Percentiles rank a stretch among this genome's conserved stretches.
Evolutionary conservation across 1,140 invertebrate species (phyloP).

Genomic region (Bombus sylvicola): DNA sequence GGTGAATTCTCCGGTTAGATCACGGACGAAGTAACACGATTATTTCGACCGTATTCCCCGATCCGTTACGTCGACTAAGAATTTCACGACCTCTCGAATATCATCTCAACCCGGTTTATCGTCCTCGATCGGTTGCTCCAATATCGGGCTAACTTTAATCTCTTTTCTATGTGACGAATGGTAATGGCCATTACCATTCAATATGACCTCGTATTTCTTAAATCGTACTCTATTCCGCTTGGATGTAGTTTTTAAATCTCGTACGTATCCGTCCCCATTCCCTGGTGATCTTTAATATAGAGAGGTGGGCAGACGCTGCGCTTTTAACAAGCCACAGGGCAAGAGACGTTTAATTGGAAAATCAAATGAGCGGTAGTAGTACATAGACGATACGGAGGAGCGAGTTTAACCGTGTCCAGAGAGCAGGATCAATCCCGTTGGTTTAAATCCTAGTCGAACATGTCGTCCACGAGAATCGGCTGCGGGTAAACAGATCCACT

Average conservation of each 20-base stretch:
- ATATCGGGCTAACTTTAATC: conserved; percentile 31
- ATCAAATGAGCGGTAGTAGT: conserved; percentile 26
- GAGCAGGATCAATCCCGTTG: conserved; percentile 9
- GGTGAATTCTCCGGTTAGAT: conserved; percentile 23
- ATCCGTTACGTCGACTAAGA: conserved; percentile 9
- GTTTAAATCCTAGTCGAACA: conserved; percentile 45
- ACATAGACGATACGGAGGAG: not conserved
- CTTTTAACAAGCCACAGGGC: not conserved
- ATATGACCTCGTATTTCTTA: no score
- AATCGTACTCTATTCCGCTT: no score
- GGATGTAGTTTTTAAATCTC: no score
- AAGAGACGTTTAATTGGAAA: conserved; percentile 33
- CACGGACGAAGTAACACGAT: conserved; percentile 39
- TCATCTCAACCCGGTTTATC: not conserved
- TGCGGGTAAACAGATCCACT: conserved; percentile 46
- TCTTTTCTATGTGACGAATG: conserved; percentile 26
- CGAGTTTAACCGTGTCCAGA: conserved; percentile 29
- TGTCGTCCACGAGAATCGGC: conserved; percentile 35
- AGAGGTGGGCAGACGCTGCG: not conserved
- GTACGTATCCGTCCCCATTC: no score
- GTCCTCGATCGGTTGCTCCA: conserved; percentile 5
- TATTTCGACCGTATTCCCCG: conserved; percentile 29
- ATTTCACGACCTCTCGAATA: conserved; percentile 32
- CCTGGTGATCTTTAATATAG: not conserved
- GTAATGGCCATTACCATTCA: conserved; percentile 15